These are phyloP conservation scores for Rattus norvegicus DNA, from an alignment of 2,113 vertebrate species.

Conservation along the genomic window DNA sequence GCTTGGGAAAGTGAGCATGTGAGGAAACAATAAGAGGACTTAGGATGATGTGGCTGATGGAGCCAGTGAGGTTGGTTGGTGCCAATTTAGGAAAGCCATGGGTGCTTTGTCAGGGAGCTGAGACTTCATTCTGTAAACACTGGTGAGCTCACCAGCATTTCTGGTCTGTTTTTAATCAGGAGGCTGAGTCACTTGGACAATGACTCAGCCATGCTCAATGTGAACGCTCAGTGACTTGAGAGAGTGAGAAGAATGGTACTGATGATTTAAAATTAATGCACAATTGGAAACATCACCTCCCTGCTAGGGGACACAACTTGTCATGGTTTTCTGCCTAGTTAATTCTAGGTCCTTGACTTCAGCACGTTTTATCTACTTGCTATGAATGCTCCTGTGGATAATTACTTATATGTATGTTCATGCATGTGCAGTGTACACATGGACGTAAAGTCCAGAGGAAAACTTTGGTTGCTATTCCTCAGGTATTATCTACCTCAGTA, in stretches of 20 bases:
- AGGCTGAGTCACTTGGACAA: constrained; percentile 61
- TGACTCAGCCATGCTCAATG: constrained; percentile 50
- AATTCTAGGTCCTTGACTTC: not conserved
- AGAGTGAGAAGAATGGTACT: constrained; percentile 53
- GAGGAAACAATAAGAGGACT: not conserved
- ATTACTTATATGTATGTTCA: not conserved
- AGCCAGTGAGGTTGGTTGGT: not conserved
- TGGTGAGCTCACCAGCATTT: constrained; percentile 3
- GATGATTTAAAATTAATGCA: constrained; percentile 57
- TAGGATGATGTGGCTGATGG: too few relatives aligned
- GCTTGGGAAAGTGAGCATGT: not conserved
- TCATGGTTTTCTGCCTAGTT: not conserved
- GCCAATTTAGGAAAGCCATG: constrained; percentile 28
- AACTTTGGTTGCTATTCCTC: not conserved
- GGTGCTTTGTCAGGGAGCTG: not conserved
- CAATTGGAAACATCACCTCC: not conserved
- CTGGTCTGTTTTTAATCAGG: constrained; percentile 62
- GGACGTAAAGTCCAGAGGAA: not conserved
- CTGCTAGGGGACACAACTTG: not conserved
- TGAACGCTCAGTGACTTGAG: constrained; percentile 64
- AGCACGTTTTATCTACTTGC: not conserved
- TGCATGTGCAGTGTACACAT: too few relatives aligned
- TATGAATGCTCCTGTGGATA: not conserved
- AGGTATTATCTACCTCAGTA: not conserved
- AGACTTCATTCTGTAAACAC: constrained; percentile 23